A percentile compares a stretch with the other conserved stretches of the same genome.
phyloP scores from a whole-genome alignment of 2,113 vertebrate genomes.

The Hiodon alosoides region DNA sequence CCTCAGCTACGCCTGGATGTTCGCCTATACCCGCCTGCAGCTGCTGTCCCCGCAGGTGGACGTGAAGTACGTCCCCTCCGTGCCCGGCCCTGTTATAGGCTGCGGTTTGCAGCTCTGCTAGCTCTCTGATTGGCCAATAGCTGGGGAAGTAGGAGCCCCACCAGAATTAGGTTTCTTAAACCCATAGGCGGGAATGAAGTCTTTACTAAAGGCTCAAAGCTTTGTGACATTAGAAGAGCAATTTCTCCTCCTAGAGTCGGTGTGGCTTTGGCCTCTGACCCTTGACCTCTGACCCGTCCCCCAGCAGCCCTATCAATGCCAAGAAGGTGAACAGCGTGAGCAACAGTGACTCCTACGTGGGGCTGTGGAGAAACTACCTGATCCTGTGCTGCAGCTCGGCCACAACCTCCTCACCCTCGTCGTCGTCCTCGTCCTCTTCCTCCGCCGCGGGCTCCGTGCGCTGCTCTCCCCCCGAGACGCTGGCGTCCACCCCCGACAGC shows the following conservation, averaged over 20 bases:
- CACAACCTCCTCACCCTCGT: slow-evolving; percentile 67
- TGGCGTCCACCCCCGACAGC: slow-evolving; percentile 96
- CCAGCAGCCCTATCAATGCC: slow-evolving; percentile 94
- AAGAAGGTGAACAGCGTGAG: slow-evolving; percentile 91
- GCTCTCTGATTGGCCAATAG: no score
- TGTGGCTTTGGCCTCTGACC: not conserved
- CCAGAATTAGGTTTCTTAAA: no score
- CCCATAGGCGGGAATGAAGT: no score
- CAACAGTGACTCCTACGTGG: slow-evolving; percentile 88
- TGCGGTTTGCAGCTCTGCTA: not conserved
- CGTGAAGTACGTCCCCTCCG: slow-evolving; percentile 78
- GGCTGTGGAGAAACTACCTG: slow-evolving; percentile 97
- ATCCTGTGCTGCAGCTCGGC: slow-evolving; percentile 96
- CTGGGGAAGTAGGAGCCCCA: no score
- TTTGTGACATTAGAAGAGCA: not conserved
- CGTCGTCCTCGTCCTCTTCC: slow-evolving; percentile 79
- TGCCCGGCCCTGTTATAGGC: not conserved
- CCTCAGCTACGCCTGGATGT: slow-evolving; percentile 95
- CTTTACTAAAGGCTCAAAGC: no score
- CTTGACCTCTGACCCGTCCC: slow-evolving; percentile 15
- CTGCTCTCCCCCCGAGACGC: slow-evolving; percentile 94
- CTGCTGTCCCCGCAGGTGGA: slow-evolving; percentile 94
- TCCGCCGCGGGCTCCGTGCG: slow-evolving; percentile 84
- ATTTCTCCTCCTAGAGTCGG: not conserved
- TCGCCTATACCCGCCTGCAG: slow-evolving; percentile 91